Conservation (phyloP, 2,888 invertebrate genomes). For the Lasioglossum morio region DNA sequence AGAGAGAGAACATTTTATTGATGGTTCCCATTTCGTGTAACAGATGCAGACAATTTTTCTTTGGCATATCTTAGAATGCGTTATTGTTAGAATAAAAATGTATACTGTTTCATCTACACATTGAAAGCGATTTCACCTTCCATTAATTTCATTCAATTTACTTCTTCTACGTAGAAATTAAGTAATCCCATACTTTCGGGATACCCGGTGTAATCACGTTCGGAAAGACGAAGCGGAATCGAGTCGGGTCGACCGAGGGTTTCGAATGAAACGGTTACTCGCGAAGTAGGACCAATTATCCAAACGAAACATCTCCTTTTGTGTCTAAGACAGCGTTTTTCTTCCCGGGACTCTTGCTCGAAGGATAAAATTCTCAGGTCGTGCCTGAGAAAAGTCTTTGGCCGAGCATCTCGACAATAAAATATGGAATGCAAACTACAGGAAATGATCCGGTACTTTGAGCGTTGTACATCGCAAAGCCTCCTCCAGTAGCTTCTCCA, state of each 20-base stretch:
- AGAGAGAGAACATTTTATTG: too few species aligned
- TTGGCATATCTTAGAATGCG: too few species aligned
- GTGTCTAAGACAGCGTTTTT: slow-evolving; percentile 7
- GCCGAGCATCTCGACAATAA: slow-evolving; percentile 23
- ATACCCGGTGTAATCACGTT: neutral
- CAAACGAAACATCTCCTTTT: slow-evolving; percentile 17
- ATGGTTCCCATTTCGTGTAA: too few species aligned
- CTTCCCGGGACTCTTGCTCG: slow-evolving; percentile 5
- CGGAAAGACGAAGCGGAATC: too few species aligned
- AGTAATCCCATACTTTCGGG: neutral
- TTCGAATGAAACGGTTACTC: slow-evolving; percentile 14
- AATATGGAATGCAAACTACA: slow-evolving; percentile 39
- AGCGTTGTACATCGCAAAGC: neutral
- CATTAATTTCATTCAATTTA: too few species aligned
- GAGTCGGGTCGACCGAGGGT: neutral
- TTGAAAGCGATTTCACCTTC: too few species aligned
- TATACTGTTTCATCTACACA: too few species aligned
- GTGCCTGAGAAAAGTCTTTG: neutral
- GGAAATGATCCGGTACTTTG: slow-evolving; percentile 17
- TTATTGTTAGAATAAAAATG: too few species aligned
- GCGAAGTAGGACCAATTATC: slow-evolving; percentile 36
- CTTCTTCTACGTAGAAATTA: too few species aligned
- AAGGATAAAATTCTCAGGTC: slow-evolving; percentile 36
- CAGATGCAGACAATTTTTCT: too few species aligned
- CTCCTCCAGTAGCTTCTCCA: neutral